Evolutionary conservation across 2,888 invertebrate genomes (phyloP).

Genomic region (Eurytoma californica): DNA sequence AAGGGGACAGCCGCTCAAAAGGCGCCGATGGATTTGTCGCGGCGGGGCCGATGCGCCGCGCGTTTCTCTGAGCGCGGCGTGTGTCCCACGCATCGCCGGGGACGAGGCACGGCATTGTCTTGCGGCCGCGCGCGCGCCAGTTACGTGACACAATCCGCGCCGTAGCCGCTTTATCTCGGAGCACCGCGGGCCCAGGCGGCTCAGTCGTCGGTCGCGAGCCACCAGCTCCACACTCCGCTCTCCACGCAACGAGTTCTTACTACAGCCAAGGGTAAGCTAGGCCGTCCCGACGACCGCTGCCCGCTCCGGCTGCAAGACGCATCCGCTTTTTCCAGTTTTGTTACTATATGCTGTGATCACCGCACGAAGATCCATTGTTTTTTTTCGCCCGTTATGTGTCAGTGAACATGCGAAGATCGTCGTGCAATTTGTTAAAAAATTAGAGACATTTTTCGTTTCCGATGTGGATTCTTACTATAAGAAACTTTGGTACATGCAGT

Average conservation of each 20-base stretch:
- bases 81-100: neutral
- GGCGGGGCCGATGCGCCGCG: too few species aligned
- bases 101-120: constrained; percentile 55
- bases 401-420: neutral
- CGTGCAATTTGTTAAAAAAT: neutral
- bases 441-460: too few species aligned
- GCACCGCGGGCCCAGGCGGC: constrained; percentile 41
- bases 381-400: too few species aligned
- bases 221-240: constrained; percentile 42
- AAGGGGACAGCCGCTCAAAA: too few species aligned
- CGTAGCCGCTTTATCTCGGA: constrained; percentile 44
- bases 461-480: too few species aligned
- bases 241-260: constrained; percentile 58
- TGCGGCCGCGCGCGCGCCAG: constrained; percentile 53
- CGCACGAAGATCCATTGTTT: too few species aligned
- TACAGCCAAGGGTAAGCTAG: too few species aligned
- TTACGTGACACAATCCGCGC: constrained; percentile 67
- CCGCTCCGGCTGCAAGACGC: neutral
- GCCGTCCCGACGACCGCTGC: too few species aligned
- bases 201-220: constrained; percentile 70
- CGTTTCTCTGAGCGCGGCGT: neutral
- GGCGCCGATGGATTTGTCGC: too few species aligned
- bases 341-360: too few species aligned
- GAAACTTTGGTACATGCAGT: too few species aligned
- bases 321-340: neutral